phyloP scores from a whole-genome alignment of 2,113 vertebrate species.

The Pelobates fuscus region DNA sequence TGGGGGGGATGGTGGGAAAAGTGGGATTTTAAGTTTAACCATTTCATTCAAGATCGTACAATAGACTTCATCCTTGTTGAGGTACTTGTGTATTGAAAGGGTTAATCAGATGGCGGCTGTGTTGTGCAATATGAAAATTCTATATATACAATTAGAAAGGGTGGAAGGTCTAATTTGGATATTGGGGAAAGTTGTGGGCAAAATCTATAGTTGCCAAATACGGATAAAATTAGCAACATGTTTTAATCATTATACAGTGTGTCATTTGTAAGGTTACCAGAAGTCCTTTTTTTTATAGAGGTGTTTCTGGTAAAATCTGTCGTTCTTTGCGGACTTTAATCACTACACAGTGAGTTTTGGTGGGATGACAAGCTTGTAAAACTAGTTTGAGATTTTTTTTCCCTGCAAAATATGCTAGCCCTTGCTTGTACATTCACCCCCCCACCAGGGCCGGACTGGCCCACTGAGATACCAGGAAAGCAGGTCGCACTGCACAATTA shows the following conservation, averaged over 20 bases:
- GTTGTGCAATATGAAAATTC: not conserved
- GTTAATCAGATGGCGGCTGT: not conserved
- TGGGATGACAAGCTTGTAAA: too few species aligned
- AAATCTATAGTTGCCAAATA: not conserved
- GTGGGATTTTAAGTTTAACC: not conserved
- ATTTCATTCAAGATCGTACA: not conserved
- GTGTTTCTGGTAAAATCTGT: not conserved
- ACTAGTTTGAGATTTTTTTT: too few species aligned
- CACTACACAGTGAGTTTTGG: too few species aligned
- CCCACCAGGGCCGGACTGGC: too few species aligned
- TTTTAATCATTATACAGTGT: not conserved
- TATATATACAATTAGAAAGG: not conserved
- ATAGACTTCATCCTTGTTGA: too few species aligned
- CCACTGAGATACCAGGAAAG: too few species aligned
- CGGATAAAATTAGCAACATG: not conserved
- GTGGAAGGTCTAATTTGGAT: not conserved
- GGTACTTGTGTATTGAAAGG: not conserved
- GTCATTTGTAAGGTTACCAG: not conserved
- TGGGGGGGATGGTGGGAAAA: not conserved
- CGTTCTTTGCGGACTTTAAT: too few species aligned
- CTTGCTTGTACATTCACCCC: too few species aligned
- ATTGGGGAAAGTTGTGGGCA: not conserved
- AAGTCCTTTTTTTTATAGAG: not conserved
- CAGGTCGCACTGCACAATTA: too few species aligned
- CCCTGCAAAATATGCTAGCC: too few species aligned